Conservation (phyloP, 2,113 vertebrate species). For the Shinisaurus crocodilurus region DNA sequence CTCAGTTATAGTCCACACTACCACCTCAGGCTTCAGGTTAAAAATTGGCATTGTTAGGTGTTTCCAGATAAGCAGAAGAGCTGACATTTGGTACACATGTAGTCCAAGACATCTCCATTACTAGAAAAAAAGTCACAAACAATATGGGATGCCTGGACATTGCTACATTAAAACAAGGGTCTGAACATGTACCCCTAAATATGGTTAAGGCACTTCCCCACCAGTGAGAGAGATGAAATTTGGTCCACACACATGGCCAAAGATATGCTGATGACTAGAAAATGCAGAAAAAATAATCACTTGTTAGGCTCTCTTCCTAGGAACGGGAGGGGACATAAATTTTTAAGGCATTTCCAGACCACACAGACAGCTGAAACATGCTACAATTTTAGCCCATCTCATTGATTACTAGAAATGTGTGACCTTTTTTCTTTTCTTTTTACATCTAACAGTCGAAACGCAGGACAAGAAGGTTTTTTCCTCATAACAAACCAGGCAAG, state of each 20-base stretch:
- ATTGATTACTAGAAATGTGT: no score
- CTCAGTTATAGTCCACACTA: neutral
- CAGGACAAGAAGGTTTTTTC: no score
- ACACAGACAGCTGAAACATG: no score
- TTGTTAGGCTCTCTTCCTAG: no score
- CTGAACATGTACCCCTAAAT: neutral
- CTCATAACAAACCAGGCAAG: no score
- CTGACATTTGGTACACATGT: neutral
- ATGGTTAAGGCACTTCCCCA: neutral
- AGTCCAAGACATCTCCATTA: neutral
- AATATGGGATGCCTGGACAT: neutral
- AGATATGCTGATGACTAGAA: neutral
- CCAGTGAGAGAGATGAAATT: neutral
- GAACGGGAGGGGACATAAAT: no score
- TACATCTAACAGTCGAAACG: no score
- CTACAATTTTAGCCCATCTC: no score
- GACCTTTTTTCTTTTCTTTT: no score
- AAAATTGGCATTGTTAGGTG: neutral
- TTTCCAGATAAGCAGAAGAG: neutral
- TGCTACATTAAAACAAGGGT: neutral
- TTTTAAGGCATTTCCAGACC: no score
- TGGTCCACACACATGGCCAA: neutral
- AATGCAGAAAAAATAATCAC: no score
- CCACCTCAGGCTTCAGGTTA: neutral
- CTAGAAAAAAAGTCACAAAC: neutral